Evolutionary conservation across 1,140 invertebrate genomes (phyloP).

Genomic region (Coelopa frigida): DNA sequence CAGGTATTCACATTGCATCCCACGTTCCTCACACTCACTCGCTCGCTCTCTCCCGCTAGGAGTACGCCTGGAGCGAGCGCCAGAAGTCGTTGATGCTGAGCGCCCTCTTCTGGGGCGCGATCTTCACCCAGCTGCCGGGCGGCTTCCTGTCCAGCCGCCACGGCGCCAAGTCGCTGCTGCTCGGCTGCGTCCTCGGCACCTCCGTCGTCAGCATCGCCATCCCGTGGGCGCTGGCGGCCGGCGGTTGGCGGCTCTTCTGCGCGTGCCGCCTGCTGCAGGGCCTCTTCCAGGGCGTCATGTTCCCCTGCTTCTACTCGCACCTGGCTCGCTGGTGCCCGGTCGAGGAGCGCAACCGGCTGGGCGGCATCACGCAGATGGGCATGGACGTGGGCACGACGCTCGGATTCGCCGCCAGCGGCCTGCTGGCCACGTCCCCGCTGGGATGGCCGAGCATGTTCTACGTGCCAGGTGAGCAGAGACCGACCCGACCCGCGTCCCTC

Average conservation of each 20-base stretch:
- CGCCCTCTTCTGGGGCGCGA: conserved; percentile 56
- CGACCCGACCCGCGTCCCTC: not conserved
- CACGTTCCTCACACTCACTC: not conserved
- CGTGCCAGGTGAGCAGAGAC: conserved; percentile 46
- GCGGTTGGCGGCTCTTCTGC: conserved; percentile 51
- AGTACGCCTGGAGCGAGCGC: conserved; percentile 16
- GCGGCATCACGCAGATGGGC: conserved; percentile 54
- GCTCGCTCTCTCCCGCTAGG: no score
- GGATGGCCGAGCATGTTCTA: conserved; percentile 77
- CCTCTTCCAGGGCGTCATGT: conserved; percentile 66
- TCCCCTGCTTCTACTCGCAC: conserved; percentile 67
- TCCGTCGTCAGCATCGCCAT: conserved; percentile 46
- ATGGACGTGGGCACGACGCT: conserved; percentile 64
- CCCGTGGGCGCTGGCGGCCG: conserved; percentile 28
- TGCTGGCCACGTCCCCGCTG: conserved; percentile 51
- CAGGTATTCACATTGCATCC: conserved; percentile 3
- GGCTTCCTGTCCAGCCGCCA: conserved; percentile 57
- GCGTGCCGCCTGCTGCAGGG: conserved; percentile 63
- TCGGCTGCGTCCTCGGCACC: conserved; percentile 10
- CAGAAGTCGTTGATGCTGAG: conserved; percentile 46
- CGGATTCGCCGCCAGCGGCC: conserved; percentile 52
- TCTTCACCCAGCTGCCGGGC: conserved; percentile 52
- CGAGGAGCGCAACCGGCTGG: conserved; percentile 49
- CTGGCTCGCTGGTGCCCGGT: conserved; percentile 67
- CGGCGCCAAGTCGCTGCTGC: conserved; percentile 48